Base-by-base conservation (phyloP, 2,797 vertebrate species). In the Artibeus jamaicensis region DNA sequence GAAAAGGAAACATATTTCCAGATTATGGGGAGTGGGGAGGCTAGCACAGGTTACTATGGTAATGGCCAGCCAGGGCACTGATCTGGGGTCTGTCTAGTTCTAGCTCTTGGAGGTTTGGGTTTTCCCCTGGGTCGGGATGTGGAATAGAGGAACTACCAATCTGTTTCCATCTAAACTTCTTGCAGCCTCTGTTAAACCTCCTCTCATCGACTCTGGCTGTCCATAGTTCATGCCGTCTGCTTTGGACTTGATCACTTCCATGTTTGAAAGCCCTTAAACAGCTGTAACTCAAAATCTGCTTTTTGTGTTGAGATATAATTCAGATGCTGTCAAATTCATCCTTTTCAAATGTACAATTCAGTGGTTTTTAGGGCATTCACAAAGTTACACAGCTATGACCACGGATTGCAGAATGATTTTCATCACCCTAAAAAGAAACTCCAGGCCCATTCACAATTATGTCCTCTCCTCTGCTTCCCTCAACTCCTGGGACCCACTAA, bases 241-340 rank as follows among this genome's bases (percentile, higher is more conserved):
- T 12, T 29, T 68, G 16, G 29, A 32, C 39, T 19, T 32, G 21
- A 32, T 85, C 26, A 22, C 48, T 29, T 84, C 71, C 34, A 83
- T 24, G 21, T 79, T 39, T 44, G 12, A 46, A 9, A 0, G 32
- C 32, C 46, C 57, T 91, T 81, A 55, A 32, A n/a, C 12, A 44
- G 57, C 24, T 62, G 65, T 65, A 44, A 82, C 37, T 76, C 26
- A 62, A 85, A 62, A 39, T 71, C 79, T 26, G 32, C 34, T 37
- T 24, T 73, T 87, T 86, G 3, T 37, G 29, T 7, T 86, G 50
- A 81, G 67, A 70, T 53, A 70, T 68, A 74, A 93, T 55, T 88
- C 32, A 85, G 9, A 55, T 59, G 2, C 21, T 65, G 37, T 85
- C 50, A 93, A 53, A 79, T 87, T 19, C 11, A 73, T 37, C 14